Conservation (phyloP, 2,888 invertebrate genomes). For the Luffia ferchaultella region DNA sequence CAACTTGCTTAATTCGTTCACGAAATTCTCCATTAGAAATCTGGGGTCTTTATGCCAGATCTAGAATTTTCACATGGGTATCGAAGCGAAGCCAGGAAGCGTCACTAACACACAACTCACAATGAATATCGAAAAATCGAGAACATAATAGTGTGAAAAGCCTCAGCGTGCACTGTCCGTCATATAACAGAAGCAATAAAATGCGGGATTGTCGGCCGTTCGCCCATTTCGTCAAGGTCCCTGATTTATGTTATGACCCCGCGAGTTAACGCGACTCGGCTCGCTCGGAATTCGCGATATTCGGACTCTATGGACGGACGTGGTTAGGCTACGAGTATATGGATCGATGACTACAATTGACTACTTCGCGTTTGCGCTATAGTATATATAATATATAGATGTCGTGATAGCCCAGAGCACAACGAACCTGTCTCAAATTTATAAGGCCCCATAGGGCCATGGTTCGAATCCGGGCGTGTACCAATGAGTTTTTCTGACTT, state of each 20-base stretch:
- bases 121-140: too few relatives aligned
- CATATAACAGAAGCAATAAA: conserved; percentile 9
- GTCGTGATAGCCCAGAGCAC: too few relatives aligned
- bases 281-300: not conserved
- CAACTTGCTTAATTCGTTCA: not conserved
- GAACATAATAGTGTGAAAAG: too few relatives aligned
- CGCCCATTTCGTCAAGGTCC: conserved; percentile 7
- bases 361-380: too few relatives aligned
- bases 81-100: not conserved
- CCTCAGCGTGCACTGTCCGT: conserved; percentile 4
- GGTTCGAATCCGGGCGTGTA: too few relatives aligned
- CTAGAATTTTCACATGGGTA: not conserved
- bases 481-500: too few relatives aligned
- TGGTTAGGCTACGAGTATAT: too few relatives aligned
- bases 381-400: too few relatives aligned
- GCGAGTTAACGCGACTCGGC: conserved; percentile 2
- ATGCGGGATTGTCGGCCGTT: conserved; percentile 6
- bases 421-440: too few relatives aligned
- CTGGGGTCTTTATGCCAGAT: not conserved
- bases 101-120: too few relatives aligned
- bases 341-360: too few relatives aligned
- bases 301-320: not conserved
- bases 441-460: too few relatives aligned
- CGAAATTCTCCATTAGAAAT: not conserved
- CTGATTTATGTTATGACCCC: conserved; percentile 8